Evolutionary conservation across 2,797 vertebrate species (phyloP).

Genomic region (Nyctalus aviator): DNA sequence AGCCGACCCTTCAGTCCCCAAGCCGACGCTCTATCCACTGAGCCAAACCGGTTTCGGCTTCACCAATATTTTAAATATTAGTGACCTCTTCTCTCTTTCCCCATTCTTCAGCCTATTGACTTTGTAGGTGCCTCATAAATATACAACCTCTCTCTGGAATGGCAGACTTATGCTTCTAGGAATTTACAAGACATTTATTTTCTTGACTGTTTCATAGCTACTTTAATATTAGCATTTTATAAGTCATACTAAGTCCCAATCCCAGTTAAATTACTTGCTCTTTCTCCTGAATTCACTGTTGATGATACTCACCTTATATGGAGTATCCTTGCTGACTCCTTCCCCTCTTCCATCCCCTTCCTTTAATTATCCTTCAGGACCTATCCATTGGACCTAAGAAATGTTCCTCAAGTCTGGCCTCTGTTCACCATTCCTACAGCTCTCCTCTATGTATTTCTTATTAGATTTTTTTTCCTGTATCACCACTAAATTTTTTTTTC

Average conservation of each 20-base stretch:
- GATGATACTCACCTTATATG: neutral
- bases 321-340: neutral
- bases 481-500: neutral
- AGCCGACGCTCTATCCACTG: too few species aligned
- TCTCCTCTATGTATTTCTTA: neutral
- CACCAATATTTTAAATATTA: neutral
- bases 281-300: neutral
- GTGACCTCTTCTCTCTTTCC: neutral
- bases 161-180: neutral
- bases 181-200: neutral
- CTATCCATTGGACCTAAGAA: neutral
- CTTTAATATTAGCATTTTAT: neutral
- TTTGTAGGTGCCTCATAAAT: neutral
- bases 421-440: neutral
- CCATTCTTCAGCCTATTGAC: slow-evolving; percentile 17
- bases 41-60: too few species aligned
- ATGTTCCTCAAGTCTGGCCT: neutral
- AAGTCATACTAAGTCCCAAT: neutral
- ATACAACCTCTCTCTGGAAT: neutral
- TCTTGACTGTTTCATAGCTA: neutral
- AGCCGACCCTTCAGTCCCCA: too few species aligned
- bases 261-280: neutral
- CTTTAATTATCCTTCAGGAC: neutral
- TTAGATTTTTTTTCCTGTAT: neutral
- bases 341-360: neutral